phyloP scores from a whole-genome alignment of 1,140 invertebrate genomes.

The Holotrichia oblita region DNA sequence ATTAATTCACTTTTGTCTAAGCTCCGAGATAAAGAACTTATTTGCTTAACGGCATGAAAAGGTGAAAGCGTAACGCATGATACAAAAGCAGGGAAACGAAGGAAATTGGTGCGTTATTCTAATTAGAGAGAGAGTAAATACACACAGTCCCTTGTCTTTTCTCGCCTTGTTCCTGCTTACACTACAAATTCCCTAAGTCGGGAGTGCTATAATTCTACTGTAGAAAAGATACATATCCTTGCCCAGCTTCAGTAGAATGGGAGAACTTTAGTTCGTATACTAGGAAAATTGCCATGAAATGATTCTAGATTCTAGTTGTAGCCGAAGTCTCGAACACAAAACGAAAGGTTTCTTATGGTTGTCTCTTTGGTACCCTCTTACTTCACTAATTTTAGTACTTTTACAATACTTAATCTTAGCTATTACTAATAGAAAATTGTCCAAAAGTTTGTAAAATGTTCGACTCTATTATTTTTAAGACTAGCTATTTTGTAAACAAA shows the following conservation, averaged over 20 bases:
- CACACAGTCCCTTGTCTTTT: constrained; percentile 20
- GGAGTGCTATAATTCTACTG: background rate
- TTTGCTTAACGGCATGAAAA: constrained; percentile 15
- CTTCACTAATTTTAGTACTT: no score
- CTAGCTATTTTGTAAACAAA: no score
- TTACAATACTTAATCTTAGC: no score
- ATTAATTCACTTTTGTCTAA: background rate
- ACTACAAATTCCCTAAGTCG: constrained; percentile 15
- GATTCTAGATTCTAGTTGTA: background rate
- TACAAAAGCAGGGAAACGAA: constrained; percentile 17
- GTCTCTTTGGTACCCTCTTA: no score
- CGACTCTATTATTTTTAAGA: no score
- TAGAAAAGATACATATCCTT: constrained; percentile 20
- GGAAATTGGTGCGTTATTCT: constrained; percentile 35
- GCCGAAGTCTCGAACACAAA: no score
- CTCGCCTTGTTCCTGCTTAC: background rate
- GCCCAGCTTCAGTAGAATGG: background rate
- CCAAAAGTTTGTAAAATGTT: no score
- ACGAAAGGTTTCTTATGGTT: no score
- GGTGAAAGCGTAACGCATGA: constrained; percentile 32
- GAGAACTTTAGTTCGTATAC: background rate
- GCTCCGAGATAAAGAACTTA: background rate
- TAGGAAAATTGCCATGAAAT: background rate
- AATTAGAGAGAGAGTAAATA: constrained; percentile 27
- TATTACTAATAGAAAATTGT: no score